Evolutionary conservation across 2,888 invertebrate species (phyloP), one percentile per base, ranked within the genome.

Genomic region (Alviniconcha strummeri): DNA sequence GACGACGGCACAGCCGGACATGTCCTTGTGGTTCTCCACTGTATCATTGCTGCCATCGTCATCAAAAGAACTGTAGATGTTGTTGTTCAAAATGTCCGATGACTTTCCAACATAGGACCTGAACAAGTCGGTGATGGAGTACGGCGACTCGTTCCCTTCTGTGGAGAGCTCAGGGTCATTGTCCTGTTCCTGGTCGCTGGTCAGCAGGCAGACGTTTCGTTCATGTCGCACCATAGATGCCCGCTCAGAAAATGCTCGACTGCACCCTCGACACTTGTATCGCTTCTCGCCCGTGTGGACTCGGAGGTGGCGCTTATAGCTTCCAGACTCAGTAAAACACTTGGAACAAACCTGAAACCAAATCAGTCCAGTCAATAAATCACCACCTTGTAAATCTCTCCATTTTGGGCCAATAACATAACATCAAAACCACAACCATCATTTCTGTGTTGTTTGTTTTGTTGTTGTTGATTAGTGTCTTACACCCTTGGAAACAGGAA

Each of bases 211-310:
- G 55, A 82, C 77, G 67, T 77, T 77, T 54, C 82, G 82, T 36
- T 82, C 76, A 54, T 82, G 82, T 5, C 82, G 82, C 55, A 76
- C 36, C 82, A 77, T 82, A 17, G 82, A 82, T 36, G 82, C 77
- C 8, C 64, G 75, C 77, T 82, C 82, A 6, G 82, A 76, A 57
- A 82, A 82, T 5, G 82, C 67, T n/a, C 82, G 67, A 6, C 69
- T 19, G 75, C 82, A 82, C 52, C 11, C 52, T 19, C 75, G 64
- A 55, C 82, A 82, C 36, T 17, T 11, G 77, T 64, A 82, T 17
- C 82, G 64, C 57, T 82, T 82, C 75, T 77, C 82, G 55, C 82
- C 82, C 2, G 75, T 75, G 82, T 82, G 82, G n/a, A 82, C 82
- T 6, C 82, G 77, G 36, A 19, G 77, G 69, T 82, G 82, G 3